Percentiles rank a stretch among this genome's conserved stretches.
Evolutionary conservation across 2,113 vertebrate species (phyloP).

Genomic region (Bambusicola thoracicus): DNA sequence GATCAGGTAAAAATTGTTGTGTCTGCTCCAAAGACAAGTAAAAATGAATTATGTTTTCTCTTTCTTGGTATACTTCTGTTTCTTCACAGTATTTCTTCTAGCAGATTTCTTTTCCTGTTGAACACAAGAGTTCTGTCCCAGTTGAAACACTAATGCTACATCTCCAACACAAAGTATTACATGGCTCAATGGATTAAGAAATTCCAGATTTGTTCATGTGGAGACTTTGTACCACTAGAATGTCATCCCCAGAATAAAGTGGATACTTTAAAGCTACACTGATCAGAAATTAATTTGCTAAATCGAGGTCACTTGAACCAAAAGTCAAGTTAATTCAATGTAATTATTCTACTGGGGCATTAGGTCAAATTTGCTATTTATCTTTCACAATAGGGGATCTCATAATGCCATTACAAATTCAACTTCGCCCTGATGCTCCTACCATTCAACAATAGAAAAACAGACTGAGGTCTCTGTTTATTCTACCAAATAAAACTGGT

Average conservation of each 20-base stretch:
- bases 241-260: background rate
- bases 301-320: background rate
- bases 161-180: background rate
- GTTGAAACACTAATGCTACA: background rate
- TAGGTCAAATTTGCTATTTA: background rate
- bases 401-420: background rate
- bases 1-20: background rate
- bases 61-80: background rate
- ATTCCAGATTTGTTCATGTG: background rate
- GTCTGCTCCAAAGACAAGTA: background rate
- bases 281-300: conserved; percentile 17
- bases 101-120: background rate
- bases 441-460: background rate
- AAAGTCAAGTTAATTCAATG: conserved; percentile 4
- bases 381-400: background rate
- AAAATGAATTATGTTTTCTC: background rate
- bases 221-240: background rate
- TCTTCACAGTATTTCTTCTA: background rate
- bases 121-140: background rate
- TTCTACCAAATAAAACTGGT: background rate
- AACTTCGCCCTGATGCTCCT: background rate
- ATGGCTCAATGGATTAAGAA: background rate
- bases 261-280: background rate
- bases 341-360: conserved; percentile 1
- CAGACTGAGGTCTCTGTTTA: background rate